phyloP scores from a whole-genome alignment of 2,888 invertebrate genomes.

The Melipona bicolor region DNA sequence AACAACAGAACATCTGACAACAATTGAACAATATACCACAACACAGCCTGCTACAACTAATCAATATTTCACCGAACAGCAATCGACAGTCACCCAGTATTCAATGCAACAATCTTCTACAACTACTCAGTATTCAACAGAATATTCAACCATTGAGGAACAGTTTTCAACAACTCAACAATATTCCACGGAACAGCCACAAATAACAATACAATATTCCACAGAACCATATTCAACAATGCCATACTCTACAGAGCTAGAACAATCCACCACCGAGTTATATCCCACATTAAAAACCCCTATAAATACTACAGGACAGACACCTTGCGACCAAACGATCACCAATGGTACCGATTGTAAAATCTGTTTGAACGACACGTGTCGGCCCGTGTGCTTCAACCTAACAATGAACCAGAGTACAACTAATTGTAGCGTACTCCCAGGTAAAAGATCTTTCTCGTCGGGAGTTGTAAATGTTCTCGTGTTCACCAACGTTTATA shows the following conservation, averaged over 20 bases:
- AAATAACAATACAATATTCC: neutral
- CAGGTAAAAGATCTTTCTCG: conserved; percentile 85
- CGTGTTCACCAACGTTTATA: conserved; percentile 46
- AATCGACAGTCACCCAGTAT: neutral
- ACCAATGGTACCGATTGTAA: conserved; percentile 83
- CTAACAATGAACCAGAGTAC: conserved; percentile 82
- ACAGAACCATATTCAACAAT: conserved; percentile 2
- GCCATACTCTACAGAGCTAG: neutral
- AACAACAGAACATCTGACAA: neutral
- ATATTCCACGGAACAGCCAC: neutral
- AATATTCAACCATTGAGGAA: neutral
- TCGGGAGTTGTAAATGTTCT: conserved; percentile 68
- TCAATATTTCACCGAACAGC: neutral
- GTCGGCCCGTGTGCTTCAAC: conserved; percentile 91
- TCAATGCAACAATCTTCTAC: neutral
- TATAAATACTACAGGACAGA: conserved; percentile 12
- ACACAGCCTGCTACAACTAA: neutral
- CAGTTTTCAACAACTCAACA: neutral
- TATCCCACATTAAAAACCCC: conserved; percentile 18
- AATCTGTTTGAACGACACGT: conserved; percentile 85
- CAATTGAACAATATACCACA: conserved; percentile 5
- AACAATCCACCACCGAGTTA: conserved; percentile 9
- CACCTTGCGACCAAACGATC: conserved; percentile 76
- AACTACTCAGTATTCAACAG: neutral
- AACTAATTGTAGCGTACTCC: conserved; percentile 86